Percentiles rank a stretch among this genome's conserved stretches.
Evolutionary conservation across 1,140 invertebrate genomes (phyloP).

Genomic region (Brachionus paranguensis): DNA sequence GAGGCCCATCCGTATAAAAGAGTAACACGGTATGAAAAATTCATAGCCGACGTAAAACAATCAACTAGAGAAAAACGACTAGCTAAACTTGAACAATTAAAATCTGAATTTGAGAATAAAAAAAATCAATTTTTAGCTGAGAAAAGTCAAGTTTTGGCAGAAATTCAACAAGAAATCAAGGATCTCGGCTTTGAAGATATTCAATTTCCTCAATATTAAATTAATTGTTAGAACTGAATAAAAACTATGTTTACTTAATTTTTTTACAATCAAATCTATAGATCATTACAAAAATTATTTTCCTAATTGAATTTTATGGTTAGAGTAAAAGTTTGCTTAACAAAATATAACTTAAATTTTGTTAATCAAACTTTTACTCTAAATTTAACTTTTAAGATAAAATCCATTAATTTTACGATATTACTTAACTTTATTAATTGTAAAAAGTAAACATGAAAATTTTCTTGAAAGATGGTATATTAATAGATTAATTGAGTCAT

Average conservation of each 20-base stretch:
- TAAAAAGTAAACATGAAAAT: too few relatives aligned
- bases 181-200: background rate
- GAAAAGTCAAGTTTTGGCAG: background rate
- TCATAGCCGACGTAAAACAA: background rate
- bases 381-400: too few relatives aligned
- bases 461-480: too few relatives aligned
- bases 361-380: too few relatives aligned
- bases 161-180: constrained; percentile 9
- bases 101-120: background rate
- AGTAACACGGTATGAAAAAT: constrained; percentile 1
- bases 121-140: background rate
- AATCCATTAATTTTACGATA: too few relatives aligned
- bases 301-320: too few relatives aligned
- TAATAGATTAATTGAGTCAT: too few relatives aligned
- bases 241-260: background rate
- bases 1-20: constrained; percentile 10
- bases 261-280: too few relatives aligned
- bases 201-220: background rate
- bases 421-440: too few relatives aligned
- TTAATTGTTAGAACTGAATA: background rate
- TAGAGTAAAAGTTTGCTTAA: too few relatives aligned
- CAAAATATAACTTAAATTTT: too few relatives aligned
- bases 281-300: too few relatives aligned
- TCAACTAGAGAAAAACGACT: constrained; percentile 4
- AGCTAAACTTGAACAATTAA: background rate